A percentile compares a stretch with the other conserved stretches of the same genome.
Conservation (phyloP, 37 sponge, comb jelly and placozoan species). For the Axinella damicornis region DNA sequence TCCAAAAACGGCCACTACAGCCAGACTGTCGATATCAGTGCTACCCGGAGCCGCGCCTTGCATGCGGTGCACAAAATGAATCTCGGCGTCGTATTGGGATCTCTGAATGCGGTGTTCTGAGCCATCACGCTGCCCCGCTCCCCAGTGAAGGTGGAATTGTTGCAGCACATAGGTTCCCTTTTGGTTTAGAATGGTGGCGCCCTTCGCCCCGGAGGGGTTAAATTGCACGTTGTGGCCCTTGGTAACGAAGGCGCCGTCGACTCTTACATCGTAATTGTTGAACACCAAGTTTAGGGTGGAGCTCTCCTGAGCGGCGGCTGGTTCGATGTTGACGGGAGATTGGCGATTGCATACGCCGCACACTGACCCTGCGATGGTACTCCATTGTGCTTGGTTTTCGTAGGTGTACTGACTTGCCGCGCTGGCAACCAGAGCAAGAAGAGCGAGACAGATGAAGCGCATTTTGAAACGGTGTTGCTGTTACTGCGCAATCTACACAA, state of each 20-base stretch:
- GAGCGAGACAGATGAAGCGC: neutral
- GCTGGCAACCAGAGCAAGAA: neutral
- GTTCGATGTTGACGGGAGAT: slow-evolving; percentile 52
- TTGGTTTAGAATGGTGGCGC: neutral
- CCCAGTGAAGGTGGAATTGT: slow-evolving; percentile 83
- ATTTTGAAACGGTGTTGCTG: too few relatives aligned
- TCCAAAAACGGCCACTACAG: slow-evolving; percentile 49
- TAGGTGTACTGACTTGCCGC: slow-evolving; percentile 23
- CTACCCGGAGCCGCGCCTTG: neutral
- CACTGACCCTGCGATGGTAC: neutral
- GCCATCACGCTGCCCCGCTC: slow-evolving; percentile 22
- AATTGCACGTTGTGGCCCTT: slow-evolving; percentile 11
- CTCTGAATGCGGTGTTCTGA: slow-evolving; percentile 58
- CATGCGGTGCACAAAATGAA: slow-evolving; percentile 59
- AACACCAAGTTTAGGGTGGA: neutral
- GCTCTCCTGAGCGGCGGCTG: neutral
- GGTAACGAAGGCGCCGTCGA: neutral
- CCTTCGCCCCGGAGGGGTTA: neutral
- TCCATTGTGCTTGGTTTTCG: slow-evolving; percentile 47
- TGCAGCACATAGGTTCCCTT: slow-evolving; percentile 37
- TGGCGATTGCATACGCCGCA: slow-evolving; percentile 2
- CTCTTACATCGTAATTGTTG: neutral
- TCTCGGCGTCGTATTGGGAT: slow-evolving; percentile 11
- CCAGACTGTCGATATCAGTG: neutral
- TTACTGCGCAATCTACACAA: too few relatives aligned